phyloP scores from a whole-genome alignment of 64 coral and sea anemone species.

The Montipora efflorescens region DNA sequence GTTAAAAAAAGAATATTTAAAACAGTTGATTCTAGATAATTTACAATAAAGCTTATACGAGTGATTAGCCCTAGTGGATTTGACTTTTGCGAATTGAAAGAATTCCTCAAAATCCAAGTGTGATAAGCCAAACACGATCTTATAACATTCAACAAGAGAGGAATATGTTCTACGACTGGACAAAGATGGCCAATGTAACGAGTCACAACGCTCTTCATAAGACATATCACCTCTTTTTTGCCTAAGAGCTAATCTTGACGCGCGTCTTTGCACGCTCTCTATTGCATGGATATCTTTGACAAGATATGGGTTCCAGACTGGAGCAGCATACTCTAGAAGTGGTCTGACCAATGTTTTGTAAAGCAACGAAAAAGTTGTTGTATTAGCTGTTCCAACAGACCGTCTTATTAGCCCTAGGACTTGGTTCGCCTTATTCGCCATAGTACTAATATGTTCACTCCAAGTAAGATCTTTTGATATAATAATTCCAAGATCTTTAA shows the following conservation, averaged over 20 bases:
- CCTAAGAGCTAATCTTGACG: slow-evolving; percentile 9
- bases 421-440: too few species aligned
- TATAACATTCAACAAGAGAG: slow-evolving; percentile 40
- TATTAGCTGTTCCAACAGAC: too few species aligned
- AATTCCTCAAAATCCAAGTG: not conserved
- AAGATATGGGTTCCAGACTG: slow-evolving; percentile 23
- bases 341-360: not conserved
- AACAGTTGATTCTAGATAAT: slow-evolving; percentile 33
- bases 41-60: slow-evolving; percentile 51
- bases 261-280: slow-evolving; percentile 1
- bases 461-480: too few species aligned
- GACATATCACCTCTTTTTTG: slow-evolving; percentile 54
- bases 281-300: not conserved
- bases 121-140: not conserved
- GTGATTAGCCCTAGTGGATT: slow-evolving; percentile 44
- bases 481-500: too few species aligned
- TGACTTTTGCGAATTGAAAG: slow-evolving; percentile 11
- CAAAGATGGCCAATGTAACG: slow-evolving; percentile 40
- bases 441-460: too few species aligned
- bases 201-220: slow-evolving; percentile 51
- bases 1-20: slow-evolving; percentile 37
- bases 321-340: slow-evolving; percentile 26
- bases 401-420: too few species aligned
- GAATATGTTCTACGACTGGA: slow-evolving; percentile 42
- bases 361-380: too few species aligned